Base-by-base conservation (phyloP, 2,888 invertebrate genomes). In the Pyralis farinalis region DNA sequence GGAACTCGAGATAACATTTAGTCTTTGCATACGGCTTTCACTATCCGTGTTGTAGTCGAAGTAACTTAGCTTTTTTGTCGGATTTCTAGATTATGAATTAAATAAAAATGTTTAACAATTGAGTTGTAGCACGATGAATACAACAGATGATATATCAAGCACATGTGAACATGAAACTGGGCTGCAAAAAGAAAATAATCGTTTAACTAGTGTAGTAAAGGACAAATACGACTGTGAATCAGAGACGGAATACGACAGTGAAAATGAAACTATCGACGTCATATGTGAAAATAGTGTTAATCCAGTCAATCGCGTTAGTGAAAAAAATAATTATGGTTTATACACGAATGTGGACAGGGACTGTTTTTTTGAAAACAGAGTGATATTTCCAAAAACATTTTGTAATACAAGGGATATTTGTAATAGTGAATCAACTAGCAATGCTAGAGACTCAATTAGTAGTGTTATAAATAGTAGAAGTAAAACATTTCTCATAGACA, bases 401-500 rank as follows among this genome's bases (percentile, higher is more conserved):
- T 51, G 55, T 8, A 69, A 59, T 53, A 53, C 55, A 7, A 72
- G 64, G 52, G 61, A 53, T 47, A 47, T 54, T 11, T 60, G 62
- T 53, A 58, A 59, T 40, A 58, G 46, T 25, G 25, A n/a, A 25
- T 25, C 25, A 8, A 2, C 25, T 7, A 7, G n/a, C n/a, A 25
- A 5, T 25, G 25, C 7, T 31, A 71, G 53, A 65, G 61, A 63
- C 41, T 53, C 55, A 27, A 45, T 63, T 0, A 63, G 44, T 39
- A 56, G 55, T 56, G 47, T 50, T 9, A 57, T 70, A 27, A 72
- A 70, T 44, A 64, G 69, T 33, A 85, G 73, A 65, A 84, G 86
- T 54, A 90, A 88, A 71, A 90, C 90, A 20, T 91, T 91, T 69
- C 76, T 90, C 7, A 91, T 91, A 49, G 91, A 91, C 59, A 90